These are phyloP conservation scores for Taphrorychus bicolor DNA, from an alignment of 2,888 invertebrate genomes.

Conservation along the genomic window DNA sequence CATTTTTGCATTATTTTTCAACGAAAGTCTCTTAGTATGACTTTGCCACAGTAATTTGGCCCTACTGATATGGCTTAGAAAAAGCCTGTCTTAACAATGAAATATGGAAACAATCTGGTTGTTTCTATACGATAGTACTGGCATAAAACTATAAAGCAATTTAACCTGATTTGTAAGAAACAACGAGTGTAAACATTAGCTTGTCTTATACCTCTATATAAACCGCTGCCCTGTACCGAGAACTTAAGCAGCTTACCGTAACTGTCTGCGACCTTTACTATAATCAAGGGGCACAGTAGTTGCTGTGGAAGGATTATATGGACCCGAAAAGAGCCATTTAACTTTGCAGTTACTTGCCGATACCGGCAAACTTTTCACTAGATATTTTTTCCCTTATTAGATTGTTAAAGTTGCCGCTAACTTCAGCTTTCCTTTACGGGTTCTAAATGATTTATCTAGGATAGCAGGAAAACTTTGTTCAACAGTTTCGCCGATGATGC, in stretches of 20 bases:
- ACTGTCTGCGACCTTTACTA: constrained; percentile 12
- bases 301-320: constrained; percentile 3
- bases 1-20: no score
- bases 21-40: no score
- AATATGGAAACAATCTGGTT: no score
- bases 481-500: not conserved
- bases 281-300: constrained; percentile 5
- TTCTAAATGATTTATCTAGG: not conserved
- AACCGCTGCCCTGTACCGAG: not conserved
- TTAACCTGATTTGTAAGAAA: not conserved
- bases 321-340: constrained; percentile 9
- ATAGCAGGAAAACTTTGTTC: not conserved
- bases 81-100: no score
- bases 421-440: no score
- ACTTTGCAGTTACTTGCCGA: constrained; percentile 3
- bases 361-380: not conserved
- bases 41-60: no score
- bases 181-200: not conserved
- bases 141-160: not conserved
- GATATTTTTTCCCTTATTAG: not conserved
- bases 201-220: not conserved
- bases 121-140: no score
- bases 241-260: constrained; percentile 15
- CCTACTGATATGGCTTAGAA: no score
- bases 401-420: not conserved